Conservation (phyloP, 2,797 vertebrate species). For the Leucoraja ocellata region DNA sequence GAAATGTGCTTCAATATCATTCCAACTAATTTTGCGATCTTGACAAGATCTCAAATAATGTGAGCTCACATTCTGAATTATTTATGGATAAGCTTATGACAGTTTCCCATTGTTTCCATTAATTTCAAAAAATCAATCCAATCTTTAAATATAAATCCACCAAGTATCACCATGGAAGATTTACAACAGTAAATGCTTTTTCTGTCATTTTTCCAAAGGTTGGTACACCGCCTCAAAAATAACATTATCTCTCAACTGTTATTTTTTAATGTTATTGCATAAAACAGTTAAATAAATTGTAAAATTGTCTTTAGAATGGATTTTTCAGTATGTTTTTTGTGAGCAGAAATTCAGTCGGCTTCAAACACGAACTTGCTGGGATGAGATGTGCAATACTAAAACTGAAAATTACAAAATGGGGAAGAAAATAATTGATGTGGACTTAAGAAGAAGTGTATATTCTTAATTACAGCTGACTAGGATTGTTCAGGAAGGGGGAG, state of each 20-base stretch:
- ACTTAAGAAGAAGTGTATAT: background rate
- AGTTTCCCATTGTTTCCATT: slow-evolving; percentile 18
- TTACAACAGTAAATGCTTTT: background rate
- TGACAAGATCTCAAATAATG: background rate
- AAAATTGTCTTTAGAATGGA: background rate
- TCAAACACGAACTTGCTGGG: background rate
- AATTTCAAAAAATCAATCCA: slow-evolving; percentile 10
- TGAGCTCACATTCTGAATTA: background rate
- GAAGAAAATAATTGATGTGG: background rate
- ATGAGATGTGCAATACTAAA: background rate
- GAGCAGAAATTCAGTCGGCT: background rate
- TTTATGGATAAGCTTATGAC: background rate
- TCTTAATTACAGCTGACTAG: background rate
- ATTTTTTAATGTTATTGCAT: background rate
- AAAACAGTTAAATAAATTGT: too few relatives aligned
- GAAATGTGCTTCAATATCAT: background rate
- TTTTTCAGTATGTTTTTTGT: background rate
- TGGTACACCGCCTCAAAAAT: background rate
- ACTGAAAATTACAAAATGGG: background rate
- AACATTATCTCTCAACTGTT: background rate
- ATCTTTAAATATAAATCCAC: background rate
- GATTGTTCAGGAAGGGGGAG: background rate
- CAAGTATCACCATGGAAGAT: background rate
- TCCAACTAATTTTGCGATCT: background rate
- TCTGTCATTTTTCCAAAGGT: background rate